Evolutionary conservation across 1,140 invertebrate species (phyloP).

Genomic region (Tenebrio molitor): DNA sequence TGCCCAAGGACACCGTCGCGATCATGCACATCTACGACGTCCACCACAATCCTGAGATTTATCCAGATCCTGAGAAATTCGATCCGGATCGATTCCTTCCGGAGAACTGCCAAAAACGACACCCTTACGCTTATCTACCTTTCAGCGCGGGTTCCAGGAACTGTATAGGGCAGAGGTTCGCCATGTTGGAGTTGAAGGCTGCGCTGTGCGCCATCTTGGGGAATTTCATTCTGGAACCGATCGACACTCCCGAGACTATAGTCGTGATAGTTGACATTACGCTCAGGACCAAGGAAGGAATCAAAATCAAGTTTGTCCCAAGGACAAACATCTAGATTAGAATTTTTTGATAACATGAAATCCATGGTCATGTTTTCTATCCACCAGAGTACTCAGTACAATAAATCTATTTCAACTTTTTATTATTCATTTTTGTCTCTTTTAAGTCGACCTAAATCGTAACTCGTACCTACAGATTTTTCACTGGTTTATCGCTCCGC

Average conservation of each 20-base stretch:
- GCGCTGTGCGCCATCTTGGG: conserved; percentile 76
- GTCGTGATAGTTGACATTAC: too few relatives aligned
- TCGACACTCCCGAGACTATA: conserved; percentile 52
- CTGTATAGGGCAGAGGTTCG: conserved; percentile 83
- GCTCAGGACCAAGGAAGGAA: too few relatives aligned
- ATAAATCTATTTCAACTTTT: too few relatives aligned
- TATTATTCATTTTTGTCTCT: too few relatives aligned
- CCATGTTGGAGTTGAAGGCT: conserved; percentile 81
- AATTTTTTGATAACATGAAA: too few relatives aligned
- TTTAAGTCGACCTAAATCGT: too few relatives aligned
- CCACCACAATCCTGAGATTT: conserved; percentile 62
- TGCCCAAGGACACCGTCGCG: conserved; percentile 39
- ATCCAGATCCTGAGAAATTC: conserved; percentile 75
- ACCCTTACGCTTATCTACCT: conserved; percentile 72
- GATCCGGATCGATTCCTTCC: conserved; percentile 78
- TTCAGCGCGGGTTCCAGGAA: conserved; percentile 77
- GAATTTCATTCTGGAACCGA: conserved; percentile 70
- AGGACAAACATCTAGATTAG: too few relatives aligned
- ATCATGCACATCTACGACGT: conserved; percentile 48
- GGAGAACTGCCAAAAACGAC: conserved; percentile 68
- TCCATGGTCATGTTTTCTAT: too few relatives aligned
- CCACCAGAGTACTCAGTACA: too few relatives aligned
- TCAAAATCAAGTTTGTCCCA: too few relatives aligned
- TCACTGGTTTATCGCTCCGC: too few relatives aligned
- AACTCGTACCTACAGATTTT: too few relatives aligned